Base-by-base conservation (phyloP, 2,888 invertebrate genomes). In the Agonopterix arenella region DNA sequence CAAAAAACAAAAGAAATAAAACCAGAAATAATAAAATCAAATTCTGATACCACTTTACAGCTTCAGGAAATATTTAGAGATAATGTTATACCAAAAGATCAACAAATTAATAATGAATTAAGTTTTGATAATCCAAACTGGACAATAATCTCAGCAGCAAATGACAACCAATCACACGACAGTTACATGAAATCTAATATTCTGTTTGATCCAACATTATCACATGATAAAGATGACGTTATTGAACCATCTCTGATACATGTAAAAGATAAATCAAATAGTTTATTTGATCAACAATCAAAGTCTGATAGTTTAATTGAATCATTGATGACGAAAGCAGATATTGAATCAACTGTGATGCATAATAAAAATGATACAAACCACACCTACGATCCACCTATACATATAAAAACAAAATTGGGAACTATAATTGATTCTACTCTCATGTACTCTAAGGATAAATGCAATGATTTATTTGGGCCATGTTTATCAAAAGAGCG, bases 231-330 rank as follows among this genome's bases (percentile, higher is more conserved):
- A 40, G 36, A 46, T 40, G 60, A 66, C 55, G 55, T 74, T 43
- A 80, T 84, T 44, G 73, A 80, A 51, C 77, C 84, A 10, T 68
- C 73, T 11, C 68, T 84, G 56, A 57, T 83, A 55, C 78, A 83
- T 52, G 62, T 73, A 16, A 73, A 68, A 52, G 70, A 79, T 58
- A 62, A 63, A 53, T 41, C 44, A 8, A 47, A 44, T 38, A 16
- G 16, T 44, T 44, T 52, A 16, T 52, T 52, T 47, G 49, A 46
- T n/a, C 5, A 45, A 44, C 11, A 41, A 45, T 11, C 36, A 45
- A 36, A 8, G 28, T 11, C 42, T 28, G 42, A 11, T 42, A 42
- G 38, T 48, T 11, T 48, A 36, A 28, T 44, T 28, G 11, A 45
- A 43, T 44, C 47, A 47, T 18, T 45, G 36, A n/a, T 47, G 36